Percentiles rank a stretch among this genome's conserved stretches.
Evolutionary conservation across 2,797 vertebrate genomes (phyloP).

Genomic region (Cynodonichthys magdalenae): DNA sequence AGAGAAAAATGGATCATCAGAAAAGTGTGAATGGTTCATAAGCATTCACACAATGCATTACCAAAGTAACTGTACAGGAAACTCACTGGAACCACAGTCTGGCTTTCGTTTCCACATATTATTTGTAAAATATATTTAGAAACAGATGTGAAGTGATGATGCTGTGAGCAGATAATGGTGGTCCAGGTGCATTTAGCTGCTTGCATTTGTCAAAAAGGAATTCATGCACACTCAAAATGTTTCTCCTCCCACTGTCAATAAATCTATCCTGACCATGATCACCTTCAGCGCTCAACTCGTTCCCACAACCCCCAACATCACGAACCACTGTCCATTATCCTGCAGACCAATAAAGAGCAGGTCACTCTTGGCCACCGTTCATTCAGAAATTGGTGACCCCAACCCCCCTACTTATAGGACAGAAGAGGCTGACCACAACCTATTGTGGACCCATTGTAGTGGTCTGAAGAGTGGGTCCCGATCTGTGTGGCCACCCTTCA

Average conservation of each 20-base stretch:
- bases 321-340: constrained; percentile 60
- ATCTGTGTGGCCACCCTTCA: constrained; percentile 50
- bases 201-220: not conserved
- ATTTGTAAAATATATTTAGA: no score
- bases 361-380: constrained; percentile 56
- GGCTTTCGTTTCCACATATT: no score
- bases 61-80: no score
- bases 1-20: no score
- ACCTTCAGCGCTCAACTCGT: constrained; percentile 36
- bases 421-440: constrained; percentile 51
- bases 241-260: constrained; percentile 25
- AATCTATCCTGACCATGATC: constrained; percentile 36
- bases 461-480: constrained; percentile 42
- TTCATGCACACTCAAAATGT: not conserved
- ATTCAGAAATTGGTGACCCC: constrained; percentile 65
- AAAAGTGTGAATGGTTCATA: no score
- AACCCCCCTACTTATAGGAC: constrained; percentile 37
- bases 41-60: no score
- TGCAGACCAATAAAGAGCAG: constrained; percentile 60
- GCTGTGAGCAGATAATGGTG: not conserved
- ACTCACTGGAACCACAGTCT: no score
- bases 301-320: constrained; percentile 65
- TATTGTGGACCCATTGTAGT: constrained; percentile 47
- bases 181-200: not conserved
- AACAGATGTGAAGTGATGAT: not conserved